A percentile compares a stretch with the other conserved stretches of the same genome.
These are phyloP conservation scores for Rugalucina vietnamica DNA, from an alignment of 2,888 invertebrate genomes.

Conservation along the genomic window DNA sequence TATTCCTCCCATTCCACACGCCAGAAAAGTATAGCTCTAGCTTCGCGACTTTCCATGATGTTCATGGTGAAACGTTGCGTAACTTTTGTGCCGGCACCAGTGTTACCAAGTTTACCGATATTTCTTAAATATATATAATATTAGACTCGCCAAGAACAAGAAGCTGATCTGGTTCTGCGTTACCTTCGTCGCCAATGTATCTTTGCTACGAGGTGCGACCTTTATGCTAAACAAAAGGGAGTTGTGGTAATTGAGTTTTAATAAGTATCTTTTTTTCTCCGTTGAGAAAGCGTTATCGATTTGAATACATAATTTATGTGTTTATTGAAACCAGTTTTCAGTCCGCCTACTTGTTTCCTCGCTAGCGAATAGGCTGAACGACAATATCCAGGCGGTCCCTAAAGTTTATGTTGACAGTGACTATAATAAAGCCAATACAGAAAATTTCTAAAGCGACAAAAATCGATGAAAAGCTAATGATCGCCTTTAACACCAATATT, in stretches of 20 bases:
- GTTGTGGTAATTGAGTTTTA: constrained; percentile 2
- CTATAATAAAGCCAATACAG: not conserved
- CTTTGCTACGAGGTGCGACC: no score
- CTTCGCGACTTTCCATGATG: no score
- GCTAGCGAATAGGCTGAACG: not conserved
- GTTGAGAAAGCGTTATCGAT: not conserved
- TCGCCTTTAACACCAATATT: constrained; percentile 3
- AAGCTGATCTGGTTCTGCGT: no score
- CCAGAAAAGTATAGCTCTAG: no score
- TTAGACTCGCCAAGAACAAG: no score
- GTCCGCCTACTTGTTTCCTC: not conserved
- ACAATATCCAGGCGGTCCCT: not conserved
- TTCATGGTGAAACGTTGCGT: no score
- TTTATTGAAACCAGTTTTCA: not conserved
- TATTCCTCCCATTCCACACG: no score
- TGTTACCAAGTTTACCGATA: no score
- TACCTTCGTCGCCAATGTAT: no score
- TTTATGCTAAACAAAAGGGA: constrained; percentile 1
- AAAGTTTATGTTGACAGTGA: not conserved
- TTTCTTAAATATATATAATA: no score
- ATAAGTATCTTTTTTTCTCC: constrained; percentile 9
- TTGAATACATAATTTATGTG: constrained; percentile 9
- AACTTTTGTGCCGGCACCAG: no score
- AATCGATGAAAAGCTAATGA: constrained; percentile 16
- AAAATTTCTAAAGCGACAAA: not conserved